A percentile compares a stretch with the other conserved stretches of the same genome.
These are phyloP conservation scores for Parnassius glacialis DNA, from an alignment of 2,888 invertebrate genomes.

Conservation along the genomic window DNA sequence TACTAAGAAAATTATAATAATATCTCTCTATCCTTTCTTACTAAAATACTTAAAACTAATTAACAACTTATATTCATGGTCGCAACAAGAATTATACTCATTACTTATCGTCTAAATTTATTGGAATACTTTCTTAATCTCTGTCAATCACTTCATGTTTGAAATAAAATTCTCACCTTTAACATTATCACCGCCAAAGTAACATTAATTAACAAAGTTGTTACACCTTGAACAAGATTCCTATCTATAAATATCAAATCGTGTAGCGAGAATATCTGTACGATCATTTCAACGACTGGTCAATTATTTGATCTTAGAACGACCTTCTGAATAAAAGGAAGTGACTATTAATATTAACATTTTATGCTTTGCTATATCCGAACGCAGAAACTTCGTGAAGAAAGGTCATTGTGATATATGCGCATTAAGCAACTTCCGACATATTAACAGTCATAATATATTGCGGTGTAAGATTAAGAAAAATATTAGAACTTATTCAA, in stretches of 20 bases:
- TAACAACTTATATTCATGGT: too few species aligned
- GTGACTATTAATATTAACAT: conserved; percentile 14
- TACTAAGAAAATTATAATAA: too few species aligned
- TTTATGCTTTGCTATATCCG: conserved; percentile 14
- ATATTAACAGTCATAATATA: background rate
- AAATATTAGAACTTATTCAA: too few species aligned
- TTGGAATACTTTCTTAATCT: too few species aligned
- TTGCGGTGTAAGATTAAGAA: too few species aligned
- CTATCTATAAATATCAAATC: conserved; percentile 14
- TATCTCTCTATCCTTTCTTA: too few species aligned
- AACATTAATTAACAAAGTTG: conserved; percentile 3
- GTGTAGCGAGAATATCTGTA: conserved; percentile 3
- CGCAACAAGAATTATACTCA: too few species aligned
- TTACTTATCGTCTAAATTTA: too few species aligned
- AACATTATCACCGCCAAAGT: background rate
- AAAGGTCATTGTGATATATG: conserved; percentile 21
- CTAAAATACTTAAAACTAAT: too few species aligned
- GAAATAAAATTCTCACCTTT: too few species aligned
- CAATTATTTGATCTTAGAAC: conserved; percentile 12
- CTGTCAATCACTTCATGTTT: too few species aligned
- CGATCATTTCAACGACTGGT: conserved; percentile 16
- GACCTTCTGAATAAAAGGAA: conserved; percentile 23
- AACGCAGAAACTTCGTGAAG: conserved; percentile 19
- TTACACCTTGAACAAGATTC: conserved; percentile 10
- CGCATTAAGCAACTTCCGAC: conserved; percentile 16